phyloP scores from a whole-genome alignment of 2,888 invertebrate species.

The Watsonalla binaria region DNA sequence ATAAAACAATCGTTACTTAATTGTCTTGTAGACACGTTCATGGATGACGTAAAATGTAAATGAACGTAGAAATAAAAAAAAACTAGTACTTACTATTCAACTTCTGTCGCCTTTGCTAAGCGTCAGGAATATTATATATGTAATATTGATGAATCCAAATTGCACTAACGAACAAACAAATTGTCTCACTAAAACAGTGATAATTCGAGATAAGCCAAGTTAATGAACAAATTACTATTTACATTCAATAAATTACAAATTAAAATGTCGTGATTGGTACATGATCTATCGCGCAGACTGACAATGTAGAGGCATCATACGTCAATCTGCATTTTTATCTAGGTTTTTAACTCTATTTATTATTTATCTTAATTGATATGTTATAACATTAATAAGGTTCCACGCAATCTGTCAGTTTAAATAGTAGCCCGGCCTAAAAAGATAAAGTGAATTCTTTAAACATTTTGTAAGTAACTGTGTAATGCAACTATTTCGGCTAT shows the following conservation, averaged over 20 bases:
- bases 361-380: background rate
- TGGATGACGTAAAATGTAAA: background rate
- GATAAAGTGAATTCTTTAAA: slow-evolving; percentile 27
- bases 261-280: too few species aligned
- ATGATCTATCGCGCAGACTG: background rate
- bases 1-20: background rate
- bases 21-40: background rate
- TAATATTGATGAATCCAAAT: too few species aligned
- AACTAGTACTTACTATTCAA: too few species aligned
- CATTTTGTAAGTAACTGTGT: slow-evolving; percentile 2
- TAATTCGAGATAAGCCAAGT: too few species aligned
- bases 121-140: too few species aligned
- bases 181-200: too few species aligned
- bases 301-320: too few species aligned
- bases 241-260: too few species aligned
- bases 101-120: too few species aligned
- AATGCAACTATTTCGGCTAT: slow-evolving; percentile 5
- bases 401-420: slow-evolving; percentile 16
- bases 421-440: slow-evolving; percentile 34
- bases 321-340: background rate
- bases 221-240: too few species aligned
- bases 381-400: background rate
- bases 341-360: background rate
- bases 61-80: background rate
- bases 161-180: too few species aligned